Base-by-base conservation (phyloP, 1,140 invertebrate genomes). In the Neodiprion pinetum region DNA sequence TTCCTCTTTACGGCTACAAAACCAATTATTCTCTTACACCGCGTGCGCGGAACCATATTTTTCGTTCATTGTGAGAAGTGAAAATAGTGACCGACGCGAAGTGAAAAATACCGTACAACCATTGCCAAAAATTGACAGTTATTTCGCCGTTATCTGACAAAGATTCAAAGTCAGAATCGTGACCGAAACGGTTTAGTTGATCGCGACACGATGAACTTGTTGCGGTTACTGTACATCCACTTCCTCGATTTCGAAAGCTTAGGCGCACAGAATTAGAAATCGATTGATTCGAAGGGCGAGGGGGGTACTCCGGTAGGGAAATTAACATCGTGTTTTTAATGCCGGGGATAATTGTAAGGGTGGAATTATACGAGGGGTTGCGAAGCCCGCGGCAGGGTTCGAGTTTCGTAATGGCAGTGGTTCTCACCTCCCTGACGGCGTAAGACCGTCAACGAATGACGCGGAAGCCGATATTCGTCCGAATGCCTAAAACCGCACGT, bases 261-360 rank as follows among this genome's bases (percentile, higher is more conserved):
- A 78, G 80, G 81, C 82, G 80, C 78, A 61, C 11, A 79, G 83
- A 85, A 87, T 87, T 86, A 85, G 83, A 83, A 86, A 86, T 87
- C 85, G 85, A 88, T 88, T 83, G 86, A 87, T 87, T 87, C 81
- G 82, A 83, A 85, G 82, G 84, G 85, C 81, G 79, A 81, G 80
- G 78, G 78, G 70, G 75, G 73, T 2, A 17, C 4, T 17, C 53
- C 9, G 53, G 53, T 61, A 14, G 82, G 81, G 84, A 88, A 87
- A 88, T 88, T 87, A 88, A 88, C 87, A 86, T 87, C 86, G 86
- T 85, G 85, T 86, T 88, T 87, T 87, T 87, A 88, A 87, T 87
- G 83, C 84, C 72, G 79, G 83, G 84, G 83, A 85, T 87, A 86
- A 88, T 88, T 88, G 86, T 86, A 86, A 88, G 86, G 86, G 86